Evolutionary conservation across 2,797 vertebrate species (phyloP), one percentile per base, ranked within the genome.

Genomic region (Octomys mimax): DNA sequence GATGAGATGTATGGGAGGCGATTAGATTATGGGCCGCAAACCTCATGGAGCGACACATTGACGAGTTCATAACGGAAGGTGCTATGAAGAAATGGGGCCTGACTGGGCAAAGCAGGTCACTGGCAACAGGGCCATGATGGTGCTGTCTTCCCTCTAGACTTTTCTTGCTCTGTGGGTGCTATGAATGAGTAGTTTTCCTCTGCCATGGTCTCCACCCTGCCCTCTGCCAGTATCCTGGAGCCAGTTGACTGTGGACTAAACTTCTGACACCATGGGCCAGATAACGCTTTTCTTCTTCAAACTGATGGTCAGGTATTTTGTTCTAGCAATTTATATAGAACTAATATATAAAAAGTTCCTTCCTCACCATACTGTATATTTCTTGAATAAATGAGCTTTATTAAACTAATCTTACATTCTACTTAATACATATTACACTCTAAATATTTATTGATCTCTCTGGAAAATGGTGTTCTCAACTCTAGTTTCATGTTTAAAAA

Each of bases 401-500:
- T 81, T 87, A 26, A 93, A 61, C 2, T 64, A 33, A 31, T 46
- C 57, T 66, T 57, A 70, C 83, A 82, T 95, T 95, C 5, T 4
- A 18, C 13, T 31, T 77, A 31, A 73, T 54, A 70, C 24, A 62
- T 54, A 19, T 70, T 90, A 54, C 11, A 31, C 66, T 26, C 16
- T 59, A 79, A 89, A 73, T 46, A 81, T 62, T 88, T 73, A 49
- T 8, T 88, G 49, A 91, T 39, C 87, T 78, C 78, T 36, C 46
- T 68, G 31, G 4, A 91, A 92, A 96, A 80, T 42, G 36, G 3
- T 95, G 28, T 75, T 71, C 31, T 96, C 77, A 97, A 5, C 4
- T 5, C 97, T 83, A 73, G 26, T 62, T 92, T 31, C 57, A 31
- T 75, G 22, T 92, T n/a, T 71, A 39, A 96, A 96, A 49, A 11